Conservation (phyloP, 2,113 vertebrate genomes). For the Ictidomys tridecemlineatus region DNA sequence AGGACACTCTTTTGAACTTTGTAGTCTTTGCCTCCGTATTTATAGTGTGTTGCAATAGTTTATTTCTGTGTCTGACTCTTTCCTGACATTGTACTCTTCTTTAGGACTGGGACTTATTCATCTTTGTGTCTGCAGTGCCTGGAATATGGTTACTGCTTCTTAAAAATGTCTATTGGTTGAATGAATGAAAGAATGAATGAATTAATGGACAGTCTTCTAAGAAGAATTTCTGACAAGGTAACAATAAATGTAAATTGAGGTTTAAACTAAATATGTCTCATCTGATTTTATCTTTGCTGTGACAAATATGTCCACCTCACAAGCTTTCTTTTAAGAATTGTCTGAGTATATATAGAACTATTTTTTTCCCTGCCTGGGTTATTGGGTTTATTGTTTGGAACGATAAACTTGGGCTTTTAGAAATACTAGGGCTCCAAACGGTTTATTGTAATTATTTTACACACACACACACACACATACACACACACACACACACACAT, state of each 20-base stretch:
- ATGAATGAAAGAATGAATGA: conserved; percentile 50
- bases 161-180: conserved; percentile 52
- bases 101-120: neutral
- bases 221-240: conserved; percentile 70
- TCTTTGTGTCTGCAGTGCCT: conserved; percentile 23
- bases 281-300: conserved; percentile 68
- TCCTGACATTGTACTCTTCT: neutral
- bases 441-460: conserved; percentile 66
- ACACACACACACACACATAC: neutral
- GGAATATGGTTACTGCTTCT: neutral
- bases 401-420: conserved; percentile 61
- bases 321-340: conserved; percentile 62
- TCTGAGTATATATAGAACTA: conserved; percentile 62
- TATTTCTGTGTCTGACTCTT: neutral
- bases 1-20: neutral
- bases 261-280: conserved; percentile 51
- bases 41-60: neutral
- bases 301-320: conserved; percentile 69
- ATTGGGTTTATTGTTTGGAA: conserved; percentile 70
- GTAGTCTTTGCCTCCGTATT: neutral
- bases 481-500: no score
- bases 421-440: conserved; percentile 61
- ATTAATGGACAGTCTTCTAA: conserved; percentile 37
- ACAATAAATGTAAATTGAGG: conserved; percentile 71
- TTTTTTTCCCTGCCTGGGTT: conserved; percentile 44